Conservation (phyloP, 1,140 invertebrate genomes). For the Scaptomyza graminum region DNA sequence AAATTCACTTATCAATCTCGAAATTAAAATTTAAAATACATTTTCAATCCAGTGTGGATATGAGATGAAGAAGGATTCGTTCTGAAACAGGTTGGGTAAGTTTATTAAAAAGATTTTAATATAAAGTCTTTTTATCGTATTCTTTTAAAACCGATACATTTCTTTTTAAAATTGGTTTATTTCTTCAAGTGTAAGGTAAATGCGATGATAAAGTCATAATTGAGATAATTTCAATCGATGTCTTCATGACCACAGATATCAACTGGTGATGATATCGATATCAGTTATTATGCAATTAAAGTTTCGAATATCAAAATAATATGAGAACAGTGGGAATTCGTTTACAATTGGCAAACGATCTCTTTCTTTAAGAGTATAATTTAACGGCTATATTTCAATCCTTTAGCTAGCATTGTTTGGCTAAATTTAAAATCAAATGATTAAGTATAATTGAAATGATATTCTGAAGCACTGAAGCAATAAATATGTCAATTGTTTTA, state of each 20-base stretch:
- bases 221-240: constrained; percentile 7
- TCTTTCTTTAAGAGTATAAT: background rate
- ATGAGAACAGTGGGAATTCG: constrained; percentile 32
- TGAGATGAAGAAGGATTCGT: background rate
- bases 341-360: background rate
- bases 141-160: background rate
- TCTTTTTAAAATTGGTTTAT: background rate
- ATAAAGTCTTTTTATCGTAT: no score
- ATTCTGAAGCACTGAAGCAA: constrained; percentile 7
- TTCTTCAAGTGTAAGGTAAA: constrained; percentile 7
- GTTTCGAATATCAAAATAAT: constrained; percentile 10
- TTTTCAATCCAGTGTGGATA: no score
- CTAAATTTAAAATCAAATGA: constrained; percentile 1
- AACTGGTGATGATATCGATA: background rate
- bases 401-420: background rate
- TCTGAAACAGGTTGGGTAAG: background rate
- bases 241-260: constrained; percentile 7
- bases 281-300: constrained; percentile 15
- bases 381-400: no score
- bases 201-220: constrained; percentile 8
- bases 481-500: constrained; percentile 19
- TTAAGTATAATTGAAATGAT: constrained; percentile 19
- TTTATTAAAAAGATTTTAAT: no score
- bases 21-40: background rate
- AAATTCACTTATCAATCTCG: background rate